Conservation (phyloP, 2,797 vertebrate genomes). For the Typhlichthys eigenmanni region DNA sequence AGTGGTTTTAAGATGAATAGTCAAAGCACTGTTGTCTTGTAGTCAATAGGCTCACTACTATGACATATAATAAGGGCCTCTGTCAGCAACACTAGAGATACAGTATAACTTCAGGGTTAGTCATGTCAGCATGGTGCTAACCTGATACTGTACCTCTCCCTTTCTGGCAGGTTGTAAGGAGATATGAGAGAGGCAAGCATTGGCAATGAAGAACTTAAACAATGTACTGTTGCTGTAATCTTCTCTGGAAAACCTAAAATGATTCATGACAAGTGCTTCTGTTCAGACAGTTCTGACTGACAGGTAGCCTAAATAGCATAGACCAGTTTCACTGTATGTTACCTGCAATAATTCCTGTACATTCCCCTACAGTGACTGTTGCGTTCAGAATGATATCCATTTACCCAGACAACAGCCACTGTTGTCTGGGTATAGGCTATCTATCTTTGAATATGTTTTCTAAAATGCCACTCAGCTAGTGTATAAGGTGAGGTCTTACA, state of each 20-base stretch:
- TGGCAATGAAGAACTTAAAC: not conserved
- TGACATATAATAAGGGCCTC: not conserved
- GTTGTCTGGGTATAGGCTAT: no score
- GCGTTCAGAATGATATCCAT: slow-evolving; percentile 8
- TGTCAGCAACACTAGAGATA: not conserved
- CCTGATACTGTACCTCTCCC: not conserved
- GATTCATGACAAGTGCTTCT: slow-evolving; percentile 15
- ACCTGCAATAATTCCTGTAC: slow-evolving; percentile 3
- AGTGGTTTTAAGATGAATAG: no score
- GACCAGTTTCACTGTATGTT: slow-evolving; percentile 44
- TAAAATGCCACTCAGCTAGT: slow-evolving; percentile 67
- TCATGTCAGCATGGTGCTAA: not conserved
- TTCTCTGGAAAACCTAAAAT: slow-evolving; percentile 11
- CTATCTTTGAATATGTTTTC: not conserved
- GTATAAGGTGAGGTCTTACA: slow-evolving; percentile 1
- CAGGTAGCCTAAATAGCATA: slow-evolving; percentile 27
- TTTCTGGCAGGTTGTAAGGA: slow-evolving; percentile 1
- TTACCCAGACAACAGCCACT: slow-evolving; percentile 11
- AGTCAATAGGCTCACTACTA: not conserved
- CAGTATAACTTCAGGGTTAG: not conserved
- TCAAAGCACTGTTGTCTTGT: no score
- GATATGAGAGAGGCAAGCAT: not conserved
- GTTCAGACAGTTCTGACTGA: not conserved
- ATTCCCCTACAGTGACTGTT: slow-evolving; percentile 58
- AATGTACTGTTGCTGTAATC: slow-evolving; percentile 19